phyloP scores from a whole-genome alignment of 2,888 invertebrate species.

The Xestoiulus laeticollis region DNA sequence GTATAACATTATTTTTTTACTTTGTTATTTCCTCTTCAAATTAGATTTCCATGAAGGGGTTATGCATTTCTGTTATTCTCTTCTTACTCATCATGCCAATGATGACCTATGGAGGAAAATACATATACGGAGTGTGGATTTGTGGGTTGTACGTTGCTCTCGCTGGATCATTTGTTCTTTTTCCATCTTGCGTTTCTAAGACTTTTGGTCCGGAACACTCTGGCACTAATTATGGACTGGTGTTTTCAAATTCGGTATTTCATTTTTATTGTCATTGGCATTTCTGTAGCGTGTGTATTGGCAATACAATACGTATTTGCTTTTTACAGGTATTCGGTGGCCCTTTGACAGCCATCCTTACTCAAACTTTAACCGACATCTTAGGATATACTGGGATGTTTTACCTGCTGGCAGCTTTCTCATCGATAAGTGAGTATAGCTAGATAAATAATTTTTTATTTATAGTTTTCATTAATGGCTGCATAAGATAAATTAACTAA shows the following conservation, averaged over 20 bases:
- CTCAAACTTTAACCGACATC: background rate
- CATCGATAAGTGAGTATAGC: slow-evolving; percentile 45
- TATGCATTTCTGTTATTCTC: slow-evolving; percentile 58
- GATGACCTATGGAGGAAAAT: slow-evolving; percentile 60
- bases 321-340: slow-evolving; percentile 52
- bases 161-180: slow-evolving; percentile 63
- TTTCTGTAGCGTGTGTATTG: background rate
- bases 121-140: slow-evolving; percentile 62
- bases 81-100: slow-evolving; percentile 59
- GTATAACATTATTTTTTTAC: too few species aligned
- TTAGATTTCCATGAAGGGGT: slow-evolving; percentile 57
- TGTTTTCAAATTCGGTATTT: slow-evolving; percentile 61
- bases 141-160: slow-evolving; percentile 62
- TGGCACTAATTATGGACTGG: slow-evolving; percentile 62
- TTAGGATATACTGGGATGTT: slow-evolving; percentile 52
- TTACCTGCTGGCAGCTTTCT: slow-evolving; percentile 44
- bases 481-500: too few species aligned
- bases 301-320: background rate
- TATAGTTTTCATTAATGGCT: background rate
- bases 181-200: slow-evolving; percentile 63
- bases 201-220: slow-evolving; percentile 62
- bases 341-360: slow-evolving; percentile 45
- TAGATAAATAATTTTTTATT: background rate
- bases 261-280: slow-evolving; percentile 46
- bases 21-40: too few species aligned